Conservation (phyloP, 2,797 vertebrate species). For the Hydrocynus forskahlii region DNA sequence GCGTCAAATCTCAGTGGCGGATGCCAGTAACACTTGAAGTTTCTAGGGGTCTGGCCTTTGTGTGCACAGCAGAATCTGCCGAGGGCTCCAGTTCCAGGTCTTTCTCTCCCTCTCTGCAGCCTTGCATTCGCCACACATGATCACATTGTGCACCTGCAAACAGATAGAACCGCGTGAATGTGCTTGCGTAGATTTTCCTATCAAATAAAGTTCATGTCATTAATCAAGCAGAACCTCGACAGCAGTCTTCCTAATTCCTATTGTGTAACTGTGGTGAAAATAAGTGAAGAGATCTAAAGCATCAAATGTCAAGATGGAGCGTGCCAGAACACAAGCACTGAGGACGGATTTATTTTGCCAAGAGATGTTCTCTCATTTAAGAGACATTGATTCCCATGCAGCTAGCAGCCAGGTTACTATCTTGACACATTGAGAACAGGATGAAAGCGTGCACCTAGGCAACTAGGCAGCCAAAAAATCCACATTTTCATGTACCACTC, state of each 20-base stretch:
- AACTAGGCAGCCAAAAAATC: slow-evolving; percentile 47
- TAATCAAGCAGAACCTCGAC: slow-evolving; percentile 31
- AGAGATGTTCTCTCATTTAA: slow-evolving; percentile 48
- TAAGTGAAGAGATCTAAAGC: slow-evolving; percentile 30
- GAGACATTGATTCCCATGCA: slow-evolving; percentile 50
- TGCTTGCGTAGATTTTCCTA: neutral
- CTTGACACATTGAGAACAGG: slow-evolving; percentile 75
- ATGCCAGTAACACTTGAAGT: neutral
- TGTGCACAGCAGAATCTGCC: neutral
- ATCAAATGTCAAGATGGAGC: slow-evolving; percentile 31
- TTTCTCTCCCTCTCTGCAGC: neutral
- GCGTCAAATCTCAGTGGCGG: neutral
- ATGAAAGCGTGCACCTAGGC: slow-evolving; percentile 57
- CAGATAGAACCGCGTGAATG: neutral
- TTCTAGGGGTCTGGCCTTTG: neutral
- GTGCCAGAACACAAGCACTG: slow-evolving; percentile 20
- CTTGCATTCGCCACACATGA: neutral
- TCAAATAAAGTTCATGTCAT: neutral
- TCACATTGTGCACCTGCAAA: neutral
- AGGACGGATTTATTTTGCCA: slow-evolving; percentile 50
- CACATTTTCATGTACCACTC: slow-evolving; percentile 48
- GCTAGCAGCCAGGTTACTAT: slow-evolving; percentile 58
- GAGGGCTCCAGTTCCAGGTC: neutral
- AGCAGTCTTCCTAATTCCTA: slow-evolving; percentile 1
- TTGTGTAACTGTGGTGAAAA: slow-evolving; percentile 10